Evolutionary conservation across 1,140 invertebrate species (phyloP).

Genomic region (Rhopalosiphum padi): DNA sequence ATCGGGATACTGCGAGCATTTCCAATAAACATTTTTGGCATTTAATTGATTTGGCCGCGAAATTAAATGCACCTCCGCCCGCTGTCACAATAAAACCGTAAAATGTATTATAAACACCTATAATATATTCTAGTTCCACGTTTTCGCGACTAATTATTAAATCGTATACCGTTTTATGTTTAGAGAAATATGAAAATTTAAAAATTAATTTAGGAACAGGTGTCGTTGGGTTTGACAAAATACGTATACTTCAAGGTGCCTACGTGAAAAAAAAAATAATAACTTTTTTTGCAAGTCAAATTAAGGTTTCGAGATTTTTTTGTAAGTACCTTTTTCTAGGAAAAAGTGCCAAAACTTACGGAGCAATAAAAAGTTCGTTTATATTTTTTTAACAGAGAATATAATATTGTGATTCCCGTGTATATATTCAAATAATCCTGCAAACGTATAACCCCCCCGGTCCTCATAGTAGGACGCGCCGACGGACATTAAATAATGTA

Average conservation of each 20-base stretch:
- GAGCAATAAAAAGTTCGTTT: background rate
- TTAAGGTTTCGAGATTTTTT: background rate
- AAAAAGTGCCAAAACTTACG: background rate
- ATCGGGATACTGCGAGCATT: background rate
- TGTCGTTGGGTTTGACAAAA: background rate
- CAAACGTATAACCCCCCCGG: background rate
- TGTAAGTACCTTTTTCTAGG: background rate
- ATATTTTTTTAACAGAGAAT: background rate
- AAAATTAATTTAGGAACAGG: background rate
- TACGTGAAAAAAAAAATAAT: background rate
- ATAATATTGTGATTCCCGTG: background rate
- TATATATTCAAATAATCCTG: background rate
- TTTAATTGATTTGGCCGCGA: constrained; percentile 9
- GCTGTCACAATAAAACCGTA: background rate
- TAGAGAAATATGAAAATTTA: background rate
- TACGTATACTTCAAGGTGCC: background rate
- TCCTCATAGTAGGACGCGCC: background rate
- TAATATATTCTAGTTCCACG: background rate
- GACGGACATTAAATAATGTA: background rate
- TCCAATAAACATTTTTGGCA: constrained; percentile 19
- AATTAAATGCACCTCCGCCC: background rate
- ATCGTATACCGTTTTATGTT: background rate
- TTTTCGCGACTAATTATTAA: background rate
- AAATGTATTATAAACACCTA: background rate
- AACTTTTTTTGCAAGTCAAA: background rate